Evolutionary conservation across 2,888 invertebrate species (phyloP), one percentile per base, ranked within the genome.

Genomic region (Nysson spinosus): DNA sequence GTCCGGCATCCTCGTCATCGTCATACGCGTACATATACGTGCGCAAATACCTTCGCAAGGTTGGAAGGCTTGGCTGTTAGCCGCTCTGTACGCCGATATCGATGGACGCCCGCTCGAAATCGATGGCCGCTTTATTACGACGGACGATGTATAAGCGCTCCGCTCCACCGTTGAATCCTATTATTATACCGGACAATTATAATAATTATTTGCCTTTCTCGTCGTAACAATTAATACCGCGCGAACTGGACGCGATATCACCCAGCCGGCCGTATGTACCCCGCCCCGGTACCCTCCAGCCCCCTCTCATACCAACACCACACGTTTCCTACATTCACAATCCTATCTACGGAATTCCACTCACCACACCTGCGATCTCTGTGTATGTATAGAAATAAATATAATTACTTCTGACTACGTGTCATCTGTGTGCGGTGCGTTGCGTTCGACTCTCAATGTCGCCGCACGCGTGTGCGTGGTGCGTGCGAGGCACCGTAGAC

Each of bases 121-220:
- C 76, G 73, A 75, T 76, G 76, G 71, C 66, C 77, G 75, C 75
- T 74, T 75, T 75, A 75, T 75, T 76, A 75, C 77, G 75, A 71
- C 68, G 74, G 69, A 76, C 75, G 76, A 76, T 75, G 74, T 73
- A 74, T 75, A 75, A 75, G 76, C 74, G 74, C 66, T 62, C n/a
- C n/a, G 68, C 66, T 76, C 72, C 71, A 77, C 56, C 69, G 75
- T 69, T 70, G 72, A 83, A 84, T 83, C 79, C 82, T 79, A 83
- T 84, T 80, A 84, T 83, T 83, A 83, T 81, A 80, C 79, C 75
- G 78, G 80, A 85, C 82, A 85, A 85, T 85, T 85, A 85, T 85
- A 84, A 85, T 85, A 86, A 86, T 85, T 85, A 86, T 86, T 85
- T 86, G 83, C 81, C 83, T 84, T 85, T 83, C 75, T 78, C 79